Base-by-base conservation (phyloP, 2,888 invertebrate genomes). In the Adelognathus sp. region DNA sequence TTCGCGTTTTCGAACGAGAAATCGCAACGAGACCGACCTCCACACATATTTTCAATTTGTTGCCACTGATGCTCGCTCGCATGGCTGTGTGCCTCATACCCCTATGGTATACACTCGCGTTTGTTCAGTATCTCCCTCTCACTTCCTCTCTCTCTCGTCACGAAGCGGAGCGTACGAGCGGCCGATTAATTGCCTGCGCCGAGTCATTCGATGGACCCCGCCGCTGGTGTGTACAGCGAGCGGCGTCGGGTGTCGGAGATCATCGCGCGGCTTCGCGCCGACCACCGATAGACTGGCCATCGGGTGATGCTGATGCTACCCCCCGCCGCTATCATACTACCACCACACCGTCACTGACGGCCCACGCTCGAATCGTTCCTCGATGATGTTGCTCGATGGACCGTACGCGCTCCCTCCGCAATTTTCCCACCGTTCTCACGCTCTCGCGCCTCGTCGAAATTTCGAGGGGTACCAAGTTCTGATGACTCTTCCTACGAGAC, bases 341-440 rank as follows among this genome's bases (percentile, higher is more conserved):
- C 70, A 50, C 44, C 60, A 31, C 33, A 50, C 50, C 50, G 9
- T n/a, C 41, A 36, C 52, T 70, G 70, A 61, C 52, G 70, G 66
- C 66, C 70, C 66, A 41, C 58, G 33, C 60, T 66, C 69, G 24
- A 63, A 71, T 71, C 67, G 72, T 39, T 75, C n/a, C 67, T 79
- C 79, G 79, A 79, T 79, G 79, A 79, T 79, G 66, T 71, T 67
- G 79, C 71, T 72, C 75, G 61, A 74, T 61, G 69, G 60, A 82
- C 70, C 82, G 81, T 77, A 52, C 39, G 24, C 36, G n/a, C 16
- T 21, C 61, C n/a, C 41, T 39, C 63, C 39, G 21, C 50, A 54
- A 4, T 39, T 39, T 18, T 52, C 52, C 67, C 24, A 5, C 54
- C 2, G 11, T n/a, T 11, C 27, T 16, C 21, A 31, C 60, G 72